Evolutionary conservation across 2,888 invertebrate genomes (phyloP).

Genomic region (Pristionchus arcanus): DNA sequence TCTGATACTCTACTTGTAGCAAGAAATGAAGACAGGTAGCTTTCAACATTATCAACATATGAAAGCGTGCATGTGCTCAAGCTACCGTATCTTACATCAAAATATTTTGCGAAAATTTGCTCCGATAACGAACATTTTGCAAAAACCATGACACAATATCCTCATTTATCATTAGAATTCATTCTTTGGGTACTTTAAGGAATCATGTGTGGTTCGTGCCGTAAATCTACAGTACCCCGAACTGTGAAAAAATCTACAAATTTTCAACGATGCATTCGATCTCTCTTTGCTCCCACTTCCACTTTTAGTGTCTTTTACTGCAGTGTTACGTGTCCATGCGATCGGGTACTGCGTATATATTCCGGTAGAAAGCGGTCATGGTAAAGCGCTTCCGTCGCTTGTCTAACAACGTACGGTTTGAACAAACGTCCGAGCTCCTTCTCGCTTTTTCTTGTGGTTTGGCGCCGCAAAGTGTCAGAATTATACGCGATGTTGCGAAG

Average conservation of each 20-base stretch:
- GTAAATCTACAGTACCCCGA: no score
- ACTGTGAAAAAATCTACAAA: no score
- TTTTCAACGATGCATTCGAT: no score
- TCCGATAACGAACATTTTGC: neutral
- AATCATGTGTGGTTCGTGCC: no score
- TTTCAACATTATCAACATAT: no score
- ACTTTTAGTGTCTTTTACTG: neutral
- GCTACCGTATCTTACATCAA: no score
- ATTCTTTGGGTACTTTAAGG: no score
- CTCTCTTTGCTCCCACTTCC: neutral
- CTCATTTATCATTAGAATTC: no score
- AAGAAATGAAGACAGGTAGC: no score
- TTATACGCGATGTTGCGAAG: neutral
- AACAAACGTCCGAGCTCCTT: neutral
- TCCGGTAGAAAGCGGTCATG: neutral
- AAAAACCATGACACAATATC: no score
- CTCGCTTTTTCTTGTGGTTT: neutral
- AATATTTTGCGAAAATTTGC: neutral
- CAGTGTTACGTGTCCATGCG: neutral
- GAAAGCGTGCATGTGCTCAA: no score
- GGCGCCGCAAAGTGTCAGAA: neutral
- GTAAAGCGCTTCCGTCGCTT: neutral
- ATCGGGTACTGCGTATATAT: neutral
- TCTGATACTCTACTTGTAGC: no score
- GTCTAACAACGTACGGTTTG: neutral